Base-by-base conservation (phyloP, 2,888 invertebrate genomes). In the Dasysyrphus tricinctus region DNA sequence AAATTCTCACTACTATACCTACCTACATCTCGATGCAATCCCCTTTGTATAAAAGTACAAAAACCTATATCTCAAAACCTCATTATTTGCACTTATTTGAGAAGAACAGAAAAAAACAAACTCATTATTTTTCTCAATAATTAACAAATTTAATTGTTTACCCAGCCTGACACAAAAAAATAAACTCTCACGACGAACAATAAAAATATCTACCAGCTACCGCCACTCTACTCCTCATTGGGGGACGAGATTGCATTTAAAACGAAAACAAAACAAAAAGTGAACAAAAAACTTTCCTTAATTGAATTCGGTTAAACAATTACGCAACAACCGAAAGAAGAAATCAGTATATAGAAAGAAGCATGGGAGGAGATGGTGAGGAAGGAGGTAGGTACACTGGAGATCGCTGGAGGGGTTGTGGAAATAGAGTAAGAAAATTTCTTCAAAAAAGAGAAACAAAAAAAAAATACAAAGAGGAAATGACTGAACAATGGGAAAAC, bases 251-350 rank as follows among this genome's bases (percentile, higher is more conserved):
- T 67, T 80, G 84, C 84, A 85, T 80, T 63, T 57, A 85, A 77
- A 73, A 67, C 69, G 84, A 80, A 77, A 76, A 63, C 59, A 75
- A 80, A 83, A 75, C 44, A 63, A 14, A 42, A 59, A 49, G 29
- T 44, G 11, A 39, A 49, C 39, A 70, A 80, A 76, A 77, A 77
- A 73, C 61, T 61, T 74, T 59, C 44, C 80, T 77, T 81, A 85
- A 85, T 85, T 85, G 85, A 69, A 81, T 85, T 85, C 81, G 63
- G 81, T 80, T 85, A 70, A 85, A 78, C 81, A 85, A 85, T 85
- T 85, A 85, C 81, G 77, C 85, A 81, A 70, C 81, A 81, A 81
- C 77, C 81, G 49, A 85, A 74, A 63, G 69, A 81, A 81, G 73
- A 81, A 70, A 63, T 76, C 69, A 47, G 34, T 49, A 24, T 24